These are phyloP conservation scores for Drosophila setosimentum DNA, from an alignment of 2,888 invertebrate species.

Conservation along the genomic window DNA sequence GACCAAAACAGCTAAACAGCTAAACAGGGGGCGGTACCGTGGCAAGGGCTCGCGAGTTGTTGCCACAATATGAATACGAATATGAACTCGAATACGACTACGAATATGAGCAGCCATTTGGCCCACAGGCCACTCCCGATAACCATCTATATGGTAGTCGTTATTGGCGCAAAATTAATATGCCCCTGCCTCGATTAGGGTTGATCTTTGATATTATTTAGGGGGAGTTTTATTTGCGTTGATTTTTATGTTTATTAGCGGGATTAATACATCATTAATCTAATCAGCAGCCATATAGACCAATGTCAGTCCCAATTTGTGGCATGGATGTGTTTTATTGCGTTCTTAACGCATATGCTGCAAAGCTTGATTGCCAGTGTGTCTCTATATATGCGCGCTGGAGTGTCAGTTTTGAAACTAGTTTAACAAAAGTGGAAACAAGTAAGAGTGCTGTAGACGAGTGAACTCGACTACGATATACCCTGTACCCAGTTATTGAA, in stretches of 20 bases:
- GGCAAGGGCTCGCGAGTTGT: conserved; percentile 52
- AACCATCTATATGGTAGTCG: conserved; percentile 44
- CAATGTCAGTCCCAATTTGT: conserved; percentile 12
- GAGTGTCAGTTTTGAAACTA: conserved; percentile 1
- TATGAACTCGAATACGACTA: conserved; percentile 7
- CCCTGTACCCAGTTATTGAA: no score
- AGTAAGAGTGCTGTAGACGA: no score
- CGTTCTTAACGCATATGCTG: conserved; percentile 62
- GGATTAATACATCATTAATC: conserved; percentile 80
- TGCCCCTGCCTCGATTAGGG: conserved; percentile 32
- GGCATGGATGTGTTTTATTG: conserved; percentile 24
- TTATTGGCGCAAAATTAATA: conserved; percentile 66
- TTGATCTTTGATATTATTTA: background rate
- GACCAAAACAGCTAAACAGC: conserved; percentile 17
- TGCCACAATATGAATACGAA: conserved; percentile 49
- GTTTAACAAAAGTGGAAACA: background rate
- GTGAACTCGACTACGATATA: no score
- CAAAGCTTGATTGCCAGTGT: conserved; percentile 52
- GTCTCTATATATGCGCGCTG: conserved; percentile 15
- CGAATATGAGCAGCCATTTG: conserved; percentile 19
- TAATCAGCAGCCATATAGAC: conserved; percentile 73
- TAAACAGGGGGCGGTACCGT: conserved; percentile 40
- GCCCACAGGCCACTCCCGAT: conserved; percentile 42
- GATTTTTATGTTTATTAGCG: conserved; percentile 80
- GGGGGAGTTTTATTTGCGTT: conserved; percentile 63